Evolutionary conservation across 2,113 vertebrate genomes (phyloP), one percentile per base, ranked within the genome.

Genomic region (Clarias magur): DNA sequence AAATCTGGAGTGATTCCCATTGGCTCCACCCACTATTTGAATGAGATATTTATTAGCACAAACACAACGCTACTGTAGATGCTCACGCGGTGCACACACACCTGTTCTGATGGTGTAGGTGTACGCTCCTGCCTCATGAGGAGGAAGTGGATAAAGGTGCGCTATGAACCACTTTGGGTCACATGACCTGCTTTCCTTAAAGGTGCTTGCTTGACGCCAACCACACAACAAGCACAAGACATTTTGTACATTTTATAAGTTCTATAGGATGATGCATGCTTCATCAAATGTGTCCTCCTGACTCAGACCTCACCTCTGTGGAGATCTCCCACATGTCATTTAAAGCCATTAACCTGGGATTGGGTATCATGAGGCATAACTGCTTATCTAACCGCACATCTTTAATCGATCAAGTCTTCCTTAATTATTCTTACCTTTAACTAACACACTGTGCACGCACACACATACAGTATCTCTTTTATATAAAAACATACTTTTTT

Each of bases 131-230:
- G 30, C 3, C 67, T 72, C 34, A 30, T 7, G 10, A n/a, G 9
- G 23, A 38, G 62, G 62, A 63, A 1, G n/a, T 4, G 7, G n/a
- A 67, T 19, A 21, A 73, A 73, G 19, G 34, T 42, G 34, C 19
- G 3, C 38, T 19, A 34, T 27, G 19, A 34, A 70, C 67, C 67
- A 25, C 75, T 25, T 83, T 63, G 21, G 5, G 80, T 25, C 12
- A 83, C 75, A 38, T 54, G 82, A 42, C n/a, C 42, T 27, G 17
- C 53, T 38, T 63, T 78, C 34, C 21, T 54, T 87, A 38, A 82
- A 79, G 86, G 86, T 87, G 86, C 70, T 84, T 48, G 48, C 84
- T 27, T 54, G 27, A 73, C 60, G 57, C 80, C 57, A 65, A 63
- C 34, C 81, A 25, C 59, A 53, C 25, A 38, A 54, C 25, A 7